Evolutionary conservation across 2,797 vertebrate genomes (phyloP).

Genomic region (Labeo calbasu): DNA sequence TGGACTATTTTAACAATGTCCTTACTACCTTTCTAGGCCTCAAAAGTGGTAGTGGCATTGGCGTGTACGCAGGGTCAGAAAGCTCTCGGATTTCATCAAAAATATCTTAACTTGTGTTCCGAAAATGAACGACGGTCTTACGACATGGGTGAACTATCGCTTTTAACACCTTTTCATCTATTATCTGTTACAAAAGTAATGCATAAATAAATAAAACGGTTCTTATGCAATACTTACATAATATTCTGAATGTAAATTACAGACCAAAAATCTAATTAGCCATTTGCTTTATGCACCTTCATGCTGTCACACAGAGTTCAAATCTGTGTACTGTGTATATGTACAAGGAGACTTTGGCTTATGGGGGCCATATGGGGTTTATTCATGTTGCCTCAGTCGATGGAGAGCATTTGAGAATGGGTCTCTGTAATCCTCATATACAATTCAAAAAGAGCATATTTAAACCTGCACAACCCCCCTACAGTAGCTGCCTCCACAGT

Average conservation of each 20-base stretch:
- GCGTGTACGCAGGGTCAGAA: too few species aligned
- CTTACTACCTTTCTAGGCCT: too few species aligned
- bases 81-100: too few species aligned
- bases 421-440: constrained; percentile 43
- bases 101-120: too few species aligned
- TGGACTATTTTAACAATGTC: too few species aligned
- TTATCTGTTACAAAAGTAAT: background rate
- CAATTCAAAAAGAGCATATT: constrained; percentile 46
- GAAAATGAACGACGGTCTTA: too few species aligned
- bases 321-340: background rate
- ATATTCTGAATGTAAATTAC: background rate
- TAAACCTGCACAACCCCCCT: constrained; percentile 1
- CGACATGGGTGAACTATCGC: too few species aligned
- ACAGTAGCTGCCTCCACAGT: background rate
- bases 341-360: background rate
- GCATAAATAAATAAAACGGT: background rate
- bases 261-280: background rate
- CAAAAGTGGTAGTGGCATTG: too few species aligned
- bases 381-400: constrained; percentile 20
- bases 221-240: background rate
- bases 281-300: background rate
- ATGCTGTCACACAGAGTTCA: background rate
- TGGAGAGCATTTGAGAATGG: background rate
- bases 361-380: background rate
- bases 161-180: background rate